Evolutionary conservation across 2,113 vertebrate genomes (phyloP).

Genomic region (Sylvicapra grimmia): DNA sequence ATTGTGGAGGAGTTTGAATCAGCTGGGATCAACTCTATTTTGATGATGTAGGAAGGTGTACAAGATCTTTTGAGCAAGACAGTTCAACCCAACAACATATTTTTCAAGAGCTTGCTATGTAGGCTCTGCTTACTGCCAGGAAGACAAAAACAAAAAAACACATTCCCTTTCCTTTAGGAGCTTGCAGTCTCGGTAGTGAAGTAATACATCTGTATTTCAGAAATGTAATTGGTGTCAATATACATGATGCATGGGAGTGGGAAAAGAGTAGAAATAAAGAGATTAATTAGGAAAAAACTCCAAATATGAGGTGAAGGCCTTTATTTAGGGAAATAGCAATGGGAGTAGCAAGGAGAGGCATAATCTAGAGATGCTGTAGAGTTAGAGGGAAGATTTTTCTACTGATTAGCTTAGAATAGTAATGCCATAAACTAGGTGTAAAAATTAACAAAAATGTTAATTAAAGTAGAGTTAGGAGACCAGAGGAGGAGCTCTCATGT

Average conservation of each 20-base stretch:
- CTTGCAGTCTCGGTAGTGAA: not conserved
- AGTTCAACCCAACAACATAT: not conserved
- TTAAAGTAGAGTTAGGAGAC: not conserved
- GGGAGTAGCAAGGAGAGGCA: not conserved
- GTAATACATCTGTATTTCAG: not conserved
- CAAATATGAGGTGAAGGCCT: not conserved
- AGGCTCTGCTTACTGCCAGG: not conserved
- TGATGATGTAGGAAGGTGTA: not conserved
- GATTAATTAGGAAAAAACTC: not conserved
- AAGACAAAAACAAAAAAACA: not conserved
- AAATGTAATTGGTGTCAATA: not conserved
- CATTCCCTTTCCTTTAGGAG: not conserved
- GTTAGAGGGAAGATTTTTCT: not conserved
- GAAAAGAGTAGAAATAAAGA: not conserved
- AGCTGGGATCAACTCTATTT: not conserved
- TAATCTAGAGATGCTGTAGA: not conserved
- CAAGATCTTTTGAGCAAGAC: not conserved
- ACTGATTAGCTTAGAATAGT: not conserved
- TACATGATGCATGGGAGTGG: not conserved
- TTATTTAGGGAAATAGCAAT: not conserved
- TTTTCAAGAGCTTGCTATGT: not conserved
- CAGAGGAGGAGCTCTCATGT: not conserved
- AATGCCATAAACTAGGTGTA: not conserved
- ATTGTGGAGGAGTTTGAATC: not conserved
- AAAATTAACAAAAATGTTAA: not conserved